phyloP scores from a whole-genome alignment of 2,888 invertebrate species.

The Adelphocoris suturalis region DNA sequence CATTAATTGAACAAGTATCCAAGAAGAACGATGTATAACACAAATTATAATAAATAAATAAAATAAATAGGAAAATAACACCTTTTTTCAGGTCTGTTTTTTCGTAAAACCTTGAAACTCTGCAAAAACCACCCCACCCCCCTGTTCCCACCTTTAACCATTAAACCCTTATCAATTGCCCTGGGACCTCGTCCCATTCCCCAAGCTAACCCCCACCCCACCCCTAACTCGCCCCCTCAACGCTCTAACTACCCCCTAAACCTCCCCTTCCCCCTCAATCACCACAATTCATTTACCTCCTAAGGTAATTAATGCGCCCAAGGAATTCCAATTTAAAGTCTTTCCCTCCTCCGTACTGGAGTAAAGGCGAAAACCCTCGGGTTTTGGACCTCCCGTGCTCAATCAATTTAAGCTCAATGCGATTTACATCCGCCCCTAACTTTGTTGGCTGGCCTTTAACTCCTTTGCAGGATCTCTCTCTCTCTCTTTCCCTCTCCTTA shows the following conservation, averaged over 20 bases:
- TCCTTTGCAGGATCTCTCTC: constrained; percentile 51
- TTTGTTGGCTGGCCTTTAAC: constrained; percentile 69
- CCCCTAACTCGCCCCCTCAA: constrained; percentile 6
- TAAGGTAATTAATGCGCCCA: constrained; percentile 74
- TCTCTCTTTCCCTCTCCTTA: constrained; percentile 49
- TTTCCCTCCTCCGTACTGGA: constrained; percentile 69
- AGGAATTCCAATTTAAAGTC: constrained; percentile 75
- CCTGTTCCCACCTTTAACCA: constrained; percentile 38
- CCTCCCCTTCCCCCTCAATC: constrained; percentile 66
- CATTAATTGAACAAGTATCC: too few relatives aligned
- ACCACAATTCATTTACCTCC: constrained; percentile 75
- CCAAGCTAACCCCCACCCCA: constrained; percentile 24
- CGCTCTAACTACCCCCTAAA: constrained; percentile 19
- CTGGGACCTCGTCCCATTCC: constrained; percentile 41
- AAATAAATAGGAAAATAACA: too few relatives aligned
- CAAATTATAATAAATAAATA: too few relatives aligned
- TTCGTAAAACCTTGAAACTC: background rate
- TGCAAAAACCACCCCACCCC: background rate
- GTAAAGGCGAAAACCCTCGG: constrained; percentile 56
- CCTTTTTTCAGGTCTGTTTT: too few relatives aligned
- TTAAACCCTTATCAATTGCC: constrained; percentile 70
- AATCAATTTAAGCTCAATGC: constrained; percentile 75
- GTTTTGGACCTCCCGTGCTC: constrained; percentile 66
- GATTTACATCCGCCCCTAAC: constrained; percentile 74
- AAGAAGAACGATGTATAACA: too few relatives aligned